Evolutionary conservation across 1,140 invertebrate genomes (phyloP).

Genomic region (Drosophila virilis): DNA sequence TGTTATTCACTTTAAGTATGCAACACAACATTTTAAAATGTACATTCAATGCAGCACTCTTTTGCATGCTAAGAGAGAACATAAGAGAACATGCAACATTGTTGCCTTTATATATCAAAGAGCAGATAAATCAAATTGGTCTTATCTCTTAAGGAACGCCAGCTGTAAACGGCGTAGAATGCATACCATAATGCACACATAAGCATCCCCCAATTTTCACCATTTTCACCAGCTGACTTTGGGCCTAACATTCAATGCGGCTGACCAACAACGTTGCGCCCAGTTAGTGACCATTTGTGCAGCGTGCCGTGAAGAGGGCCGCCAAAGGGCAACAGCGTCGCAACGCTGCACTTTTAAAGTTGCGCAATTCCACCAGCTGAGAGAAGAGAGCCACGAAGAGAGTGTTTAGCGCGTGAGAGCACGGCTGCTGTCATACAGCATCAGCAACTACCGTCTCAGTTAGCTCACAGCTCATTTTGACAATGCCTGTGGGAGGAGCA

Average conservation of each 20-base stretch:
- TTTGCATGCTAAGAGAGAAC: neutral
- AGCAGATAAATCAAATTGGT: neutral
- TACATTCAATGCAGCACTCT: neutral
- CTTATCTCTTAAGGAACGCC: neutral
- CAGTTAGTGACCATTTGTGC: constrained; percentile 68
- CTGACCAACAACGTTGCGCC: constrained; percentile 44
- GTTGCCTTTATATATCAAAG: no score
- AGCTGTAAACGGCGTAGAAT: constrained; percentile 2
- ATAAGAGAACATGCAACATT: neutral
- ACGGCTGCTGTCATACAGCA: constrained; percentile 44
- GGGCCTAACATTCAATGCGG: constrained; percentile 32
- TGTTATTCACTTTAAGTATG: constrained; percentile 1
- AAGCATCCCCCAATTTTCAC: constrained; percentile 22
- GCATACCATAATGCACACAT: neutral
- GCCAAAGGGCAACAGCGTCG: constrained; percentile 10
- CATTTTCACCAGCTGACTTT: constrained; percentile 35
- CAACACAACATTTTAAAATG: neutral
- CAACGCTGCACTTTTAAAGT: constrained; percentile 47
- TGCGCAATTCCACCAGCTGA: constrained; percentile 60
- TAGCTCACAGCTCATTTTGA: constrained; percentile 51
- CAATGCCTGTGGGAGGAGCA: constrained; percentile 47
- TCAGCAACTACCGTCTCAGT: constrained; percentile 26
- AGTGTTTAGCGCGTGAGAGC: constrained; percentile 18
- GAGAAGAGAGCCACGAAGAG: constrained; percentile 15
- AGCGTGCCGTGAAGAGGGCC: constrained; percentile 50